Conservation (phyloP, 1,140 invertebrate species). For the Trichogramma pretiosum region DNA sequence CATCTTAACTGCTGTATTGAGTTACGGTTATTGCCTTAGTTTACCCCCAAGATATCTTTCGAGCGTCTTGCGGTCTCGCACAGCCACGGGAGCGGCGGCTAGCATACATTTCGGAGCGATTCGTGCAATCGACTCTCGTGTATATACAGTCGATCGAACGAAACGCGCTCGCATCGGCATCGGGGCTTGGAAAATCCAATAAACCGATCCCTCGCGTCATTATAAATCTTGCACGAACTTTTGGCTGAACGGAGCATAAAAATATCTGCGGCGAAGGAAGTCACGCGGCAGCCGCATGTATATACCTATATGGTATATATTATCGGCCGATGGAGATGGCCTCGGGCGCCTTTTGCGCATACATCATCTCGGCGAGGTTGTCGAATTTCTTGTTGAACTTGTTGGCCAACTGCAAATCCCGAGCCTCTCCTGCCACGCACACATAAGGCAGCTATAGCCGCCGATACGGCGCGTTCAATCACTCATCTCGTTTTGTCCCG, state of each 20-base stretch:
- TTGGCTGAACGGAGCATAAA: neutral
- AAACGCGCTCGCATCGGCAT: neutral
- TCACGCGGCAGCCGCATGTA: neutral
- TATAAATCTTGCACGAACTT: no score
- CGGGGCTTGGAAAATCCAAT: no score
- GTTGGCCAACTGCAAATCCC: no score
- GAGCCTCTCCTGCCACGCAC: no score
- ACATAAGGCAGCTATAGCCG: no score
- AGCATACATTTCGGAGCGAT: neutral
- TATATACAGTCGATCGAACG: no score
- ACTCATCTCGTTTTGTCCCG: conserved; percentile 14
- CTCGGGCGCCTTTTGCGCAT: no score
- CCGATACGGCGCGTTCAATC: no score
- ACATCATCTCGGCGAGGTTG: no score
- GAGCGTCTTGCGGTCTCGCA: neutral
- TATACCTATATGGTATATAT: no score
- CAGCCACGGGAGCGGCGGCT: neutral
- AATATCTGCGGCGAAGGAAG: neutral
- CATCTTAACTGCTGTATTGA: conserved; percentile 38
- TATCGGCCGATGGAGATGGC: neutral
- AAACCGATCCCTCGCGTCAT: no score
- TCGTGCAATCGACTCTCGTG: neutral
- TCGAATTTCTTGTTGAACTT: no score
- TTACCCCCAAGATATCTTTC: conserved; percentile 25
- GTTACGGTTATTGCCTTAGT: conserved; percentile 34